Conservation (phyloP, 2,888 invertebrate species). For the Polyommatus iphigenia region DNA sequence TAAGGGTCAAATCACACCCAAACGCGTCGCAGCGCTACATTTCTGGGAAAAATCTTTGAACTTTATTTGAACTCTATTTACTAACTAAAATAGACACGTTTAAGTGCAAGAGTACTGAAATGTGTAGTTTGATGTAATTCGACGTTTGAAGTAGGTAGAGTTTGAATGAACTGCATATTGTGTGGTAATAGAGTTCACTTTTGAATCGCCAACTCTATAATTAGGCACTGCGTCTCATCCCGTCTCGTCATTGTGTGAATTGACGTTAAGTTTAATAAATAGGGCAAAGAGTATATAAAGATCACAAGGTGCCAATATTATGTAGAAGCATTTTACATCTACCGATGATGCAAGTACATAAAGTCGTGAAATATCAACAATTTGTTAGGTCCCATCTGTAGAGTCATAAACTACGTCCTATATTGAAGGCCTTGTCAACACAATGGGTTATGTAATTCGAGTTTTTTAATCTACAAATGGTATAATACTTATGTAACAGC, state of each 20-base stretch:
- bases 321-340: not conserved
- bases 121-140: too few relatives aligned
- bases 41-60: too few relatives aligned
- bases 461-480: conserved; percentile 23
- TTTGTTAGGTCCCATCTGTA: not conserved
- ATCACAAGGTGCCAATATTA: not conserved
- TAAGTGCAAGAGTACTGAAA: too few relatives aligned
- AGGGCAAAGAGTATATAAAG: not conserved
- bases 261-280: not conserved
- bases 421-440: conserved; percentile 11
- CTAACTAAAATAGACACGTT: too few relatives aligned
- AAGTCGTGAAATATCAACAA: conserved; percentile 1
- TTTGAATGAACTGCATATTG: not conserved
- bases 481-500: conserved; percentile 23
- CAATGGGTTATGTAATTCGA: conserved; percentile 16
- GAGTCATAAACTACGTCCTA: not conserved
- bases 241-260: not conserved
- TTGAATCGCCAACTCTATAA: not conserved
- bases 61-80: too few relatives aligned
- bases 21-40: too few relatives aligned
- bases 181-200: not conserved
- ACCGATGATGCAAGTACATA: conserved; percentile 1
- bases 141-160: not conserved
- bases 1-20: too few relatives aligned
- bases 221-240: not conserved